Evolutionary conservation across 2,797 vertebrate genomes (phyloP).

Genomic region (Gastrophryne carolinensis): DNA sequence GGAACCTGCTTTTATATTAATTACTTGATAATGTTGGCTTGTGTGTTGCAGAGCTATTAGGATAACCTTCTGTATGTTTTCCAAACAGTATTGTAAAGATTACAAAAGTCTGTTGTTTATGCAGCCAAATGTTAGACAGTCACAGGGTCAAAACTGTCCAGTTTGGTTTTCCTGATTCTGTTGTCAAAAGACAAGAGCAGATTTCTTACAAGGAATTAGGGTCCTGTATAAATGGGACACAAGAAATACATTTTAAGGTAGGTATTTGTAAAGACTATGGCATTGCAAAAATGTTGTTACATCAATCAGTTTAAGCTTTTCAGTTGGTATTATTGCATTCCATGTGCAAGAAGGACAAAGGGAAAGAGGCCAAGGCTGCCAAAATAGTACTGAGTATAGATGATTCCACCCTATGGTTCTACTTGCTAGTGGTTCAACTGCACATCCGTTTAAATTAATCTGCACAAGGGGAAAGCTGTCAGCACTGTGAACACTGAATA

Average conservation of each 20-base stretch:
- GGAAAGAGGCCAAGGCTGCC: too few relatives aligned
- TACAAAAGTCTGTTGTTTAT: constrained; percentile 44
- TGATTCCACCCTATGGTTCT: too few relatives aligned
- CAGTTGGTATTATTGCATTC: too few relatives aligned
- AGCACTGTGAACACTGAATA: too few relatives aligned
- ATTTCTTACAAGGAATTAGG: neutral
- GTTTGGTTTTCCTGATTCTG: neutral
- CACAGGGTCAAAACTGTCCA: neutral
- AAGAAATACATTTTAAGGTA: neutral
- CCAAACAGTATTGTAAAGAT: constrained; percentile 7
- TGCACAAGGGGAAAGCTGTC: too few relatives aligned
- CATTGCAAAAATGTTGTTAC: too few relatives aligned
- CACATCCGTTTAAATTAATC: too few relatives aligned
- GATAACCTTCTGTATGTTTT: constrained; percentile 31
- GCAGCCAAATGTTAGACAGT: constrained; percentile 3
- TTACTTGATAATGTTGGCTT: constrained; percentile 13
- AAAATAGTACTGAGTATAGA: too few relatives aligned
- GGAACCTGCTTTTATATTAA: constrained; percentile 26
- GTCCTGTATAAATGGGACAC: neutral
- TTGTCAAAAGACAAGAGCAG: neutral
- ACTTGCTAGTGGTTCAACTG: too few relatives aligned
- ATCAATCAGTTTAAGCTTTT: too few relatives aligned
- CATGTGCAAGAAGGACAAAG: too few relatives aligned
- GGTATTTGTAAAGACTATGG: too few relatives aligned
- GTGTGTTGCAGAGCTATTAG: neutral